Evolutionary conservation across 2,113 vertebrate genomes (phyloP), one percentile per base, ranked within the genome.

Genomic region (Erinaceus europaeus): DNA sequence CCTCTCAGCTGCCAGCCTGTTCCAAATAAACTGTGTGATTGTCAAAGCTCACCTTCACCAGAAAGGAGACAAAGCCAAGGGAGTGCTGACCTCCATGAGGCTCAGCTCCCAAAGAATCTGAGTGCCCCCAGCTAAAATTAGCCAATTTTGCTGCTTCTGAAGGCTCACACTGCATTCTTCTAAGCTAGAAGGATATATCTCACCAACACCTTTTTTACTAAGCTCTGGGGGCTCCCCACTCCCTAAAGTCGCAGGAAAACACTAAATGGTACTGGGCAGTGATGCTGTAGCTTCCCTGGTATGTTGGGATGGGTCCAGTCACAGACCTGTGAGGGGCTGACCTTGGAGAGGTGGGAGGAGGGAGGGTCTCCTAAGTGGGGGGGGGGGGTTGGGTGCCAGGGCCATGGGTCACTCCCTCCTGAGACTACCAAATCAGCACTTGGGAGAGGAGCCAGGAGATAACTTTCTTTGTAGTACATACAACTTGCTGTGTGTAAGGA

Each of bases 181-280:
- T 42, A 27, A 18, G n/a, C n/a, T n/a, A n/a, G n/a, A n/a, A n/a
- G n/a, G n/a, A n/a, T n/a, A n/a, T n/a, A n/a, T n/a, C 50, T 42
- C 25, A 6, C 68, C 52, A 15, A 14, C 46, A 34, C 72, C 50
- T 8, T 50, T n/a, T 3, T 64, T 27, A 14, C 53, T 20, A 18
- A 80, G 62, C 29, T 42, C 6, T 34, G 1, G 1, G 80, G 68
- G 1, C 9, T 12, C 20, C 67, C 3, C 2, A 1, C 0, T 1
- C 32, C n/a, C 6, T 15, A 34, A 52, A 14, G 67, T 8, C 48
- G 3, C 1, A 71, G 42, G 62, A 21, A 71, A 82, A 59, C n/a
- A 81, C 64, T 84, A 92, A 90, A 93, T 10, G 1, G 38, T 23
- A 32, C 20, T 32, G 62, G 69, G 27, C 82, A 34, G 42, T 29